Evolutionary conservation across 2,113 vertebrate species (phyloP).

Genomic region (Thunnus thynnus): DNA sequence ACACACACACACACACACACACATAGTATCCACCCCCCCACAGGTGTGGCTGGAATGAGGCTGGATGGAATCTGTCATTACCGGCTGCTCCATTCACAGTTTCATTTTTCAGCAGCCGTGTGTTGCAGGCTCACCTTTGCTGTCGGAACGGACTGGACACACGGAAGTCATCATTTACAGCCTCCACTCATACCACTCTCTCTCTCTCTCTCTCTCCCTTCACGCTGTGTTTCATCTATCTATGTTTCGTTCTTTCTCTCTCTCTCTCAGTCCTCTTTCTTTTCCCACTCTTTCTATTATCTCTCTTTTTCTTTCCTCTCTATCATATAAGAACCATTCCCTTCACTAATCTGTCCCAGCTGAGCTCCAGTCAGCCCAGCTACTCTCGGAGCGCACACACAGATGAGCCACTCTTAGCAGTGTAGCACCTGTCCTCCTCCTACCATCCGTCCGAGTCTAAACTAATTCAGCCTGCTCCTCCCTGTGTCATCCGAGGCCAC

Average conservation of each 20-base stretch:
- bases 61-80: conserved; percentile 51
- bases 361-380: conserved; percentile 44
- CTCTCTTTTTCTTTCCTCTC: conserved; percentile 23
- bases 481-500: background rate
- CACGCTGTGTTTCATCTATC: conserved; percentile 10
- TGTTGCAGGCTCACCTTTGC: conserved; percentile 49
- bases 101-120: conserved; percentile 56
- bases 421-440: conserved; percentile 30
- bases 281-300: background rate
- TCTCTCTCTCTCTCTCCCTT: background rate
- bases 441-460: background rate
- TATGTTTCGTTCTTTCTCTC: background rate
- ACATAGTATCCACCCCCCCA: background rate
- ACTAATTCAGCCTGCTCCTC: background rate
- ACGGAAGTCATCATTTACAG: conserved; percentile 45
- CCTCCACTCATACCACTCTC: background rate
- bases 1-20: conserved; percentile 19
- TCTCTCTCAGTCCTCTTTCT: background rate
- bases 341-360: conserved; percentile 51
- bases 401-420: conserved; percentile 20
- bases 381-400: background rate
- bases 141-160: conserved; percentile 26
- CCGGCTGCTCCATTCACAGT: conserved; percentile 39
- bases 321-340: conserved; percentile 32
- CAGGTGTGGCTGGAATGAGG: conserved; percentile 53